These are phyloP conservation scores for Aspidoscelis tigris DNA, from an alignment of 2,113 vertebrate species.

Conservation along the genomic window DNA sequence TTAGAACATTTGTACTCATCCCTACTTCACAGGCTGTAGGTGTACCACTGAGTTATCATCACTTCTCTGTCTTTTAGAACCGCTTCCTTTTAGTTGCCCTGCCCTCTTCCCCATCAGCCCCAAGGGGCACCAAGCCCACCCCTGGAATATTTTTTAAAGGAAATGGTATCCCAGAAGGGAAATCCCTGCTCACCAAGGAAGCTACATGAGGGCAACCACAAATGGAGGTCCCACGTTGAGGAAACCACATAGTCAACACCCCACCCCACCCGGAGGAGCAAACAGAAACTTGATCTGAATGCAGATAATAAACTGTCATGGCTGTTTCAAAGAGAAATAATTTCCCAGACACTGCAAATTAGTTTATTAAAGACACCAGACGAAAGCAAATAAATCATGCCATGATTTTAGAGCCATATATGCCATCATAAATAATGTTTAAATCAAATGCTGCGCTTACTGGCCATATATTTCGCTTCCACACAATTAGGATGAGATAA, in stretches of 20 bases:
- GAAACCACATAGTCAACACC: slow-evolving; percentile 22
- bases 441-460: slow-evolving; percentile 8
- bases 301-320: neutral
- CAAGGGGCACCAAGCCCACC: too few relatives aligned
- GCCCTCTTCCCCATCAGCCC: too few relatives aligned
- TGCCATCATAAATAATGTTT: slow-evolving; percentile 29
- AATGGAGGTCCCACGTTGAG: neutral
- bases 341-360: slow-evolving; percentile 49
- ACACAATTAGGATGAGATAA: slow-evolving; percentile 5
- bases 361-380: slow-evolving; percentile 27
- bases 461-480: slow-evolving; percentile 34
- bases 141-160: neutral
- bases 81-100: too few relatives aligned
- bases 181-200: neutral
- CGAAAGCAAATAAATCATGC: slow-evolving; percentile 42
- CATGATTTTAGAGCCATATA: accelerated
- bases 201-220: neutral
- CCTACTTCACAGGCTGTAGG: too few relatives aligned
- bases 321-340: slow-evolving; percentile 33
- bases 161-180: neutral
- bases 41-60: too few relatives aligned
- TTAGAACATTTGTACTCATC: too few relatives aligned
- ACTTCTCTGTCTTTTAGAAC: too few relatives aligned
- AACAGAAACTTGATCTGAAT: neutral
- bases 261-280: neutral